A percentile compares a stretch with the other conserved stretches of the same genome.
Evolutionary conservation across 2,888 invertebrate species (phyloP).

Genomic region (Drosophila rubida): DNA sequence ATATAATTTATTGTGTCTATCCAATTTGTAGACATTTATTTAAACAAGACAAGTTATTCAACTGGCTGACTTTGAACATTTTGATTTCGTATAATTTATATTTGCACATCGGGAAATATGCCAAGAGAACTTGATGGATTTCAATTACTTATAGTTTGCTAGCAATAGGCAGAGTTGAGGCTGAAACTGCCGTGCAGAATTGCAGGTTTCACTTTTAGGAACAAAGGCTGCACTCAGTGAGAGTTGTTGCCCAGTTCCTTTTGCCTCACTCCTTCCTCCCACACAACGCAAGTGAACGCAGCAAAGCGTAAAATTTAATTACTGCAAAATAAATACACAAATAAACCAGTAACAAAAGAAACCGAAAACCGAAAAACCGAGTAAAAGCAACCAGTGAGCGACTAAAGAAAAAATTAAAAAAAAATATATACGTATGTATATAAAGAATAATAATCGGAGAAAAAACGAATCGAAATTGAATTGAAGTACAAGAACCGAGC

Average conservation of each 20-base stretch:
- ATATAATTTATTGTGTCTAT: too few species aligned
- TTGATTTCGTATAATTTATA: too few species aligned
- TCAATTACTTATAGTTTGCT: not conserved
- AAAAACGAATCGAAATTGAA: constrained; percentile 22
- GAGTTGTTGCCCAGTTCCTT: not conserved
- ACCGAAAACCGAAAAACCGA: constrained; percentile 47
- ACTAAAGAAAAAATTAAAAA: constrained; percentile 19
- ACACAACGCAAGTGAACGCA: constrained; percentile 17
- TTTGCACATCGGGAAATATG: too few species aligned
- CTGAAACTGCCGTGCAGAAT: not conserved
- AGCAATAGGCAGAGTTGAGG: too few species aligned
- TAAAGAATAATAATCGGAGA: constrained; percentile 29
- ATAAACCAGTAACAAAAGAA: constrained; percentile 56
- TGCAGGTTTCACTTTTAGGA: not conserved
- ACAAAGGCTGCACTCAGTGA: constrained; percentile 6
- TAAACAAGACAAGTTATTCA: too few species aligned
- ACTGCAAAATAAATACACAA: constrained; percentile 70
- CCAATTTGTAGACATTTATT: too few species aligned
- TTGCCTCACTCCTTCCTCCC: not conserved
- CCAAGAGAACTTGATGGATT: not conserved
- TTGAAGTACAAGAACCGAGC: constrained; percentile 1
- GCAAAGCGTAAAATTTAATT: constrained; percentile 72
- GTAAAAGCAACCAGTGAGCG: constrained; percentile 16
- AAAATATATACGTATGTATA: not conserved
- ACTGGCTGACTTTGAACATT: too few species aligned